phyloP scores from a whole-genome alignment of 2,797 vertebrate species.

The Hypotaenidia okinawae region DNA sequence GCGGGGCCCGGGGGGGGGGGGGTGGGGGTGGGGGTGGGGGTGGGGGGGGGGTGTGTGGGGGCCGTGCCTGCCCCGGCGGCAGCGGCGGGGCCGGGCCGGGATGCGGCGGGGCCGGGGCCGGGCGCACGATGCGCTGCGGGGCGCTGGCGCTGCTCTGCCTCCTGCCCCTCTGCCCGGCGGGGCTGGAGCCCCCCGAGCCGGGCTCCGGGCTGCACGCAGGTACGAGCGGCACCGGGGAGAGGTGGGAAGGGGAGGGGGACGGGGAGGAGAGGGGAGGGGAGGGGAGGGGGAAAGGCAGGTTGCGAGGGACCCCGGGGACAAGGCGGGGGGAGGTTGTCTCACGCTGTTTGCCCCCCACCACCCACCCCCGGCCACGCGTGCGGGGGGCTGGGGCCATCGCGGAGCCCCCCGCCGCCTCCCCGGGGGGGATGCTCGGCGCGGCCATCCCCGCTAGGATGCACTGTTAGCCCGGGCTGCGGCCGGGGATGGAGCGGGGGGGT shows the following conservation, averaged over 20 bases:
- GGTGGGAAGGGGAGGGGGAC: no score
- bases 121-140: not conserved
- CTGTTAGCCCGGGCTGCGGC: not conserved
- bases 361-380: not conserved
- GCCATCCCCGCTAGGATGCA: not conserved
- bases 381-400: not conserved
- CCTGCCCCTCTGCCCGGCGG: not conserved
- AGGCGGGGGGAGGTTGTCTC: not conserved
- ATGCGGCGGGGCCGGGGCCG: no score
- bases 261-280: no score
- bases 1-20: not conserved
- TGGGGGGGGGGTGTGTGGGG: no score
- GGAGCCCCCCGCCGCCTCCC: not conserved
- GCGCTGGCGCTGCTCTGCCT: not conserved
- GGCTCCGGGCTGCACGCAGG: slow-evolving; percentile 28
- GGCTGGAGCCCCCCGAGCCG: not conserved
- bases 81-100: no score
- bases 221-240: not conserved
- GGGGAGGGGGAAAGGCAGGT: no score
- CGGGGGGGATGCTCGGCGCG: not conserved
- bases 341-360: no score
- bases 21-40: no score
- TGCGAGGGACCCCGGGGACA: not conserved
- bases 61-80: no score
- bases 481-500: no score